These are phyloP conservation scores for Ectemnius continuus DNA, from an alignment of 2,888 invertebrate genomes.

Conservation along the genomic window DNA sequence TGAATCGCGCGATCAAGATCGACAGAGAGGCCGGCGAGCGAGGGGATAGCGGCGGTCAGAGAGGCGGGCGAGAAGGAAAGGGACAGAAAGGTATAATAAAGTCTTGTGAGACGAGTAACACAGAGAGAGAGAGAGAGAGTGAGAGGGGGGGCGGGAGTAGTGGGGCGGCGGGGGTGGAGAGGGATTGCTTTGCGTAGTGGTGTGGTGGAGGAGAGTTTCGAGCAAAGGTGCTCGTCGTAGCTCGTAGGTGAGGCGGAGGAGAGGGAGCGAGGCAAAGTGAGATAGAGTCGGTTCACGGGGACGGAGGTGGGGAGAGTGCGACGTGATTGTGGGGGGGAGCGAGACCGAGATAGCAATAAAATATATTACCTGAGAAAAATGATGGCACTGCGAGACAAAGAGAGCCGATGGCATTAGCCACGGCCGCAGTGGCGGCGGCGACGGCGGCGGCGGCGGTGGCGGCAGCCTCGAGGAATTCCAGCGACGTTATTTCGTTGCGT, in stretches of 20 bases:
- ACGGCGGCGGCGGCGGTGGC: constrained; percentile 58
- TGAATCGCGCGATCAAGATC: neutral
- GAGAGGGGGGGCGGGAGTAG: neutral
- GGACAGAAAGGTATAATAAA: constrained; percentile 71
- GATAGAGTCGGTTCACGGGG: constrained; percentile 33
- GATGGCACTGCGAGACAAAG: constrained; percentile 73
- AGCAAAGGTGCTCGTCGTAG: constrained; percentile 50
- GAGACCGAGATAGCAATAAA: constrained; percentile 71
- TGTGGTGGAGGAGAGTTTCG: constrained; percentile 50
- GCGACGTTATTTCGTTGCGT: constrained; percentile 64
- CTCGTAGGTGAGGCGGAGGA: constrained; percentile 47
- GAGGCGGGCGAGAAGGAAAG: constrained; percentile 38
- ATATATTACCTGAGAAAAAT: constrained; percentile 75
- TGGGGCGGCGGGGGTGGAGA: constrained; percentile 52
- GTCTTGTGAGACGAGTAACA: constrained; percentile 57
- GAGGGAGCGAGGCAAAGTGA: constrained; percentile 37
- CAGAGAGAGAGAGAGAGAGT: neutral
- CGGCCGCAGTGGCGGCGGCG: constrained; percentile 36
- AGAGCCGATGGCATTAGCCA: constrained; percentile 68
- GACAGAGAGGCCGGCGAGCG: constrained; percentile 6
- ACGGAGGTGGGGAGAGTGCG: constrained; percentile 14
- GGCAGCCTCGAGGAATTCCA: constrained; percentile 67
- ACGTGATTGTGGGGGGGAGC: constrained; percentile 25
- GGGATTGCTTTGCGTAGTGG: constrained; percentile 57
- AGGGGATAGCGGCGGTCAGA: neutral